Evolutionary conservation across 2,113 vertebrate species (phyloP).

Genomic region (Aptenodytes forsteri): DNA sequence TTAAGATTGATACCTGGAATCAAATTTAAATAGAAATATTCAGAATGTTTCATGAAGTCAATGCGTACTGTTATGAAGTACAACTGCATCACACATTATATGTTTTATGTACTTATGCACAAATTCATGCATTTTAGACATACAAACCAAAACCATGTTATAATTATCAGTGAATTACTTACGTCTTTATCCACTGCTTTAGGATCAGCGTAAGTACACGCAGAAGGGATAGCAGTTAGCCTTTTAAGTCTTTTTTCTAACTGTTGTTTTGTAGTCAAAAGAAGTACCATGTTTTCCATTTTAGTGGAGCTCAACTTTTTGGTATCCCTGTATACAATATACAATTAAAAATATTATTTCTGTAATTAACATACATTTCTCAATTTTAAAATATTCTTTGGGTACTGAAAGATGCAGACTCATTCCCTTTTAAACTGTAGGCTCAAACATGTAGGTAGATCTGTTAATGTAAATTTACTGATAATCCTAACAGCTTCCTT

Average conservation of each 20-base stretch:
- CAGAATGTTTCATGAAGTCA: background rate
- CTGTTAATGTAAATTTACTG: background rate
- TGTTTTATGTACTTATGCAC: background rate
- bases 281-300: background rate
- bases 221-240: background rate
- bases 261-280: background rate
- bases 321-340: background rate
- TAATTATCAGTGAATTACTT: background rate
- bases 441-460: background rate
- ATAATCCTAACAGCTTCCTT: background rate
- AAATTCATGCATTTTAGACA: background rate
- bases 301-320: background rate
- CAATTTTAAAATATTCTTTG: background rate
- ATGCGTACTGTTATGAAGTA: background rate
- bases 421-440: background rate
- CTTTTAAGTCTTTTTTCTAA: constrained; percentile 5
- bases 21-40: background rate
- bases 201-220: background rate
- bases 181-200: constrained; percentile 46
- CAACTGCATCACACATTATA: background rate
- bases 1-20: background rate
- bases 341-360: background rate
- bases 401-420: background rate
- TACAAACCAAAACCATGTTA: background rate
- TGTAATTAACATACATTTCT: background rate